Evolutionary conservation across 2,888 invertebrate species (phyloP).

Genomic region (Furcula furcula): DNA sequence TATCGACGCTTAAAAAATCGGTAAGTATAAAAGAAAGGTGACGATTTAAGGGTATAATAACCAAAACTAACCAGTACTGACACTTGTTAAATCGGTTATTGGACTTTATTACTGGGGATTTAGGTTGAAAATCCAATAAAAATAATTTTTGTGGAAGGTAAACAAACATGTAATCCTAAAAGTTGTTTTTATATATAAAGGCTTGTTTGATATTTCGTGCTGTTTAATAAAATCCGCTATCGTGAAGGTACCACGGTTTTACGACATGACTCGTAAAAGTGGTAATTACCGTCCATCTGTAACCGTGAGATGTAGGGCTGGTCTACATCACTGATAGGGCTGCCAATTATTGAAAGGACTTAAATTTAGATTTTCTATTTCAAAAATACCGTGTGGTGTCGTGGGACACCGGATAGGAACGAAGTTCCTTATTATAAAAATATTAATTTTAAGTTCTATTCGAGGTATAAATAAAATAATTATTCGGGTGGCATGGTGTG

Average conservation of each 20-base stretch:
- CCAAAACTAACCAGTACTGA: conserved; percentile 1
- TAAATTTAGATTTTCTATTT: no score
- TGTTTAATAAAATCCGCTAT: conserved; percentile 45
- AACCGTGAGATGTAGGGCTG: conserved; percentile 14
- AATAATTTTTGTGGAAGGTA: conserved; percentile 1
- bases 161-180: conserved; percentile 15
- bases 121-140: conserved; percentile 4
- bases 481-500: no score
- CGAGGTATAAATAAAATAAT: no score
- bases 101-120: accelerated
- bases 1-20: no score
- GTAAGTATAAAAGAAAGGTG: conserved; percentile 25
- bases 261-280: conserved; percentile 28
- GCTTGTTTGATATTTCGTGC: conserved; percentile 37
- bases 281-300: conserved; percentile 35
- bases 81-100: neutral
- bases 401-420: no score
- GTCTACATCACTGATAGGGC: neutral
- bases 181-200: conserved; percentile 33
- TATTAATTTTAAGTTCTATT: no score
- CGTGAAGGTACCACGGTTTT: conserved; percentile 29
- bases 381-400: no score
- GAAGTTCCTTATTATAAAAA: no score
- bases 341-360: no score
- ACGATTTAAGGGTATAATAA: conserved; percentile 21